Percentiles rank a stretch among this genome's conserved stretches.
These are phyloP conservation scores for Stenurella melanura DNA, from an alignment of 2,888 invertebrate genomes.

Conservation along the genomic window DNA sequence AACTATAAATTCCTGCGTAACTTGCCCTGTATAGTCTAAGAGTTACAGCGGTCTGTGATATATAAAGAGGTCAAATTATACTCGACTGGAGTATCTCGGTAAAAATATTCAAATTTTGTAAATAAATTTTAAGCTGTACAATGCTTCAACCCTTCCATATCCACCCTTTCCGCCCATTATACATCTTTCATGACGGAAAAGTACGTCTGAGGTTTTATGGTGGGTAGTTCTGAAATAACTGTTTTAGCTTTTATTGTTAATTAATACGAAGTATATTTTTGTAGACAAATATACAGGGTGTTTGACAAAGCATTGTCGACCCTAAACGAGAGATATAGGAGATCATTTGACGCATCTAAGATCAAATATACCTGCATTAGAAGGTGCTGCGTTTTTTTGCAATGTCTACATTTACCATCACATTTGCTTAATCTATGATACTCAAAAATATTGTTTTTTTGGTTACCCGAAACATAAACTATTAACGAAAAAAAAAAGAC, in stretches of 20 bases:
- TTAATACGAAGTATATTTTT: not conserved
- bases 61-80: conserved; percentile 24
- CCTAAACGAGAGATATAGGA: too few species aligned
- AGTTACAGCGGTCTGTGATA: not conserved
- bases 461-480: too few species aligned
- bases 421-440: too few species aligned
- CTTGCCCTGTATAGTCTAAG: not conserved
- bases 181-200: conserved; percentile 29
- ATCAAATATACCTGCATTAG: too few species aligned
- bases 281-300: not conserved
- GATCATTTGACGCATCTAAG: too few species aligned
- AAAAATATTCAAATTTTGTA: conserved; percentile 33
- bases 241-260: not conserved
- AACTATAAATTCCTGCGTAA: not conserved
- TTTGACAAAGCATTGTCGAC: too few species aligned
- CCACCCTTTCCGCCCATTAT: conserved; percentile 12
- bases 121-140: conserved; percentile 27
- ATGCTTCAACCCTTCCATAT: conserved; percentile 28
- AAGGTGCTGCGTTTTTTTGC: too few species aligned
- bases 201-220: conserved; percentile 8
- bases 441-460: too few species aligned
- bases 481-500: too few species aligned
- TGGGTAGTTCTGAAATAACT: conserved; percentile 2
- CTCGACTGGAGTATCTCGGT: conserved; percentile 10
- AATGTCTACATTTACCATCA: too few species aligned